Base-by-base conservation (phyloP, 1,140 invertebrate genomes). In the Panagrolaimus sp. region DNA sequence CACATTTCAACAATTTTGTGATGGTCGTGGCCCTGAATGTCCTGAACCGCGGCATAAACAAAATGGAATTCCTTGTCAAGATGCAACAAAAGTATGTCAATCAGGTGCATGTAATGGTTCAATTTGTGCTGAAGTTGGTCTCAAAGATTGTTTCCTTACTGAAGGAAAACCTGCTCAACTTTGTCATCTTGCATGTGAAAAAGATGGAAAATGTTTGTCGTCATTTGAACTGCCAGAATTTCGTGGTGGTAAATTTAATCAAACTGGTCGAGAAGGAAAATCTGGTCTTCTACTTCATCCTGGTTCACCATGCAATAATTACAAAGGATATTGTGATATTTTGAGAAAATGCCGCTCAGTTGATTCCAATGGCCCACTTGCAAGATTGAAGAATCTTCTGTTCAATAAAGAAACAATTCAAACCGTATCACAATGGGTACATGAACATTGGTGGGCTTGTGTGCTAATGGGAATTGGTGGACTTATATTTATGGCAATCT, bases 271-370 rank as follows among this genome's bases (percentile, higher is more conserved):
- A 46, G 67, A 70, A 64, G 78, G 71, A 44, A 38, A 71, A 47
- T 83, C 86, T 1, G 93, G 92, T 4, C 92, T 96, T 68, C 91
- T 90, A 77, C 85, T 96, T 43, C 87, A 92, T 68, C 91, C 92
- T 68, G 95, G 96, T 38, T 94, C 94, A 58, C 94, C 95, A 0
- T 98, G 96, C 84, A 95, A 98, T 84, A 92, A 98, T 84, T 98
- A 96, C 84, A 80, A 88, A 89, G 80, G 90, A 90, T 98, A 98
- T 85, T 98, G 95, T 86, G 95, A 98, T 86, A 94, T 97, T 64
- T 98, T 98, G 86, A 88, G 93, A 26, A 96, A 95, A 85, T 98
- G 95, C 84, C 89, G 95, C 74, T 91, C 91, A 1, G 93, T 99
- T 14, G 96, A 99, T 86, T 93, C 94, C 0, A 95, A 99, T 82